Percentiles rank a stretch among this genome's conserved stretches.
phyloP scores from a whole-genome alignment of 2,888 invertebrate species.

The Thera obeliscata region DNA sequence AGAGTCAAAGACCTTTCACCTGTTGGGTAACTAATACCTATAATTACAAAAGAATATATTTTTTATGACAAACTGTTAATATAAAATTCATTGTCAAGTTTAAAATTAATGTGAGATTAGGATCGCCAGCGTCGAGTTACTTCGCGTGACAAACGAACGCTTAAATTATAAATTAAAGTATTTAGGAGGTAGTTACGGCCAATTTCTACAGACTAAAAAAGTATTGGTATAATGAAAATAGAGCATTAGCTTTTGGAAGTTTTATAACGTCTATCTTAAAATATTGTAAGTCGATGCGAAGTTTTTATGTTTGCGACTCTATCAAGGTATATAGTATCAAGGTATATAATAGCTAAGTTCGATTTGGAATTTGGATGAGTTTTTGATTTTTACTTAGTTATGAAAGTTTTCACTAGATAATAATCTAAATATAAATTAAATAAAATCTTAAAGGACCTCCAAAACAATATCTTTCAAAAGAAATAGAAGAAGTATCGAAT shows the following conservation, averaged over 20 bases:
- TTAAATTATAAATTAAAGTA: slow-evolving; percentile 7
- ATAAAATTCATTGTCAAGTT: slow-evolving; percentile 20
- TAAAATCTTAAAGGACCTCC: no score
- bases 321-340: no score
- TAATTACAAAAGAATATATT: background rate
- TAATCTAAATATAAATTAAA: no score
- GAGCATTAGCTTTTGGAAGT: background rate
- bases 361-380: no score
- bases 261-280: no score
- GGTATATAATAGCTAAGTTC: no score
- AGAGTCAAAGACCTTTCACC: slow-evolving; percentile 2
- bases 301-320: no score
- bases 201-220: background rate
- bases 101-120: slow-evolving; percentile 11
- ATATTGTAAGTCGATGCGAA: no score
- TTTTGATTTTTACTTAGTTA: no score
- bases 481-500: no score
- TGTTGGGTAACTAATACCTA: background rate
- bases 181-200: slow-evolving; percentile 1
- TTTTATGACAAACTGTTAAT: background rate
- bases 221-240: background rate
- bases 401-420: no score
- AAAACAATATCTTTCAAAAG: no score
- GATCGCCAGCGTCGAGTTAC: background rate
- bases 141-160: slow-evolving; percentile 13